Evolutionary conservation across 2,113 vertebrate genomes (phyloP).

Genomic region (Micromys minutus): DNA sequence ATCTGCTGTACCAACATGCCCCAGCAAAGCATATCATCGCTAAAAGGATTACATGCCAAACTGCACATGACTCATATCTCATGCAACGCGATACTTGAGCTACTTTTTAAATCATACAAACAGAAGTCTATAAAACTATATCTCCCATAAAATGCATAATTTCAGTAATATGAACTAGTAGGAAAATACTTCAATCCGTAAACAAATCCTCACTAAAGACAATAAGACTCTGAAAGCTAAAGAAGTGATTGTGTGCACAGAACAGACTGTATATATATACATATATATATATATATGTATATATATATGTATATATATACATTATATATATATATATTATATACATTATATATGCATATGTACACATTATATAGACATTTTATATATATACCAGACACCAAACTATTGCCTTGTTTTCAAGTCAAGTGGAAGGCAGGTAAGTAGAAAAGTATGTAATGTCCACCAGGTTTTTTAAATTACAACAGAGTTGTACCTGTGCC

Average conservation of each 20-base stretch:
- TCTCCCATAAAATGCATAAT: background rate
- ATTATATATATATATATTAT: no score
- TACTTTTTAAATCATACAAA: background rate
- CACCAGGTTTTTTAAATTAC: conserved; percentile 68
- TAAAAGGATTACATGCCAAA: conserved; percentile 59
- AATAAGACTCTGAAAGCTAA: conserved; percentile 30
- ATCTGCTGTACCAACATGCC: conserved; percentile 59
- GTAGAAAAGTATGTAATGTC: conserved; percentile 52
- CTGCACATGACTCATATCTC: background rate
- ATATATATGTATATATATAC: no score
- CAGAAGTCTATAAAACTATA: background rate
- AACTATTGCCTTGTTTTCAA: conserved; percentile 66
- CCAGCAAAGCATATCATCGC: conserved; percentile 66
- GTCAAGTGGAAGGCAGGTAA: background rate
- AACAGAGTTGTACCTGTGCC: conserved; percentile 79
- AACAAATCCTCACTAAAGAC: conserved; percentile 29
- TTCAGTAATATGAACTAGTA: background rate
- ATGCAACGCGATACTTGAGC: background rate
- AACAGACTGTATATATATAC: no score
- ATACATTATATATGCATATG: no score
- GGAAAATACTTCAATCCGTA: conserved; percentile 23
- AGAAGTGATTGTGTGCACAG: background rate
- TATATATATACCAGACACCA: conserved; percentile 37
- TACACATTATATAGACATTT: no score
- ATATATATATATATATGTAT: no score